phyloP scores from a whole-genome alignment of 2,113 vertebrate genomes.

The Neodontobutis hainanensis region DNA sequence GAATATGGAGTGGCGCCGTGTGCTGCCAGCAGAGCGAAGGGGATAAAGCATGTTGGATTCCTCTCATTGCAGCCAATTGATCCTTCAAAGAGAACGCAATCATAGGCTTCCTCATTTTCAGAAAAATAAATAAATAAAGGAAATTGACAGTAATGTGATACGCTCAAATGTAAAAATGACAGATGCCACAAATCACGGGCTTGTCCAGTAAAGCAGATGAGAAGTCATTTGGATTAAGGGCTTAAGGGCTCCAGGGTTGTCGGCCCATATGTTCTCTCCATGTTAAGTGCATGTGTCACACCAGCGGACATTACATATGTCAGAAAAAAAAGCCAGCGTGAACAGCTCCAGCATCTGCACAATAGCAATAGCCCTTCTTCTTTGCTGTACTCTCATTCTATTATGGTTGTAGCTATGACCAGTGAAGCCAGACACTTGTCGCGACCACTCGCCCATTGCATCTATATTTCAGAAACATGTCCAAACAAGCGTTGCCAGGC shows the following conservation, averaged over 20 bases:
- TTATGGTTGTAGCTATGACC: slow-evolving; percentile 29
- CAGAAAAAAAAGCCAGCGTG: background rate
- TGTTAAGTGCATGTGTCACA: slow-evolving; percentile 1
- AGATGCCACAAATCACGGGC: slow-evolving; percentile 19
- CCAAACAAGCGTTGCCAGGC: slow-evolving; percentile 45
- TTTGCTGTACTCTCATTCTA: slow-evolving; percentile 13
- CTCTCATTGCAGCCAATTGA: slow-evolving; percentile 12
- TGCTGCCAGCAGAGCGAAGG: slow-evolving; percentile 13
- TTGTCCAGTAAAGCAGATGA: slow-evolving; percentile 16
- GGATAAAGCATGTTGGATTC: slow-evolving; percentile 23
- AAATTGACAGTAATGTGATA: slow-evolving; percentile 11
- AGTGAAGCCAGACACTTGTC: slow-evolving; percentile 18
- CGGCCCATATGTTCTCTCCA: slow-evolving; percentile 15
- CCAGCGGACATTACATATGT: slow-evolving; percentile 1
- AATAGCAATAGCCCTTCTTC: background rate
- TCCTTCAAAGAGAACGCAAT: slow-evolving; percentile 28
- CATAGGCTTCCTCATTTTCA: slow-evolving; percentile 25
- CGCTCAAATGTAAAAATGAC: slow-evolving; percentile 2
- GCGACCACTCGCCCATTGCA: slow-evolving; percentile 43
- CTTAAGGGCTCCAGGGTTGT: slow-evolving; percentile 24
- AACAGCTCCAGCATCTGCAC: slow-evolving; percentile 4
- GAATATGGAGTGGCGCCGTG: slow-evolving; percentile 9
- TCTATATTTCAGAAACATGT: slow-evolving; percentile 69
- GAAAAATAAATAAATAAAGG: background rate
- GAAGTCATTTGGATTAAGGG: slow-evolving; percentile 39